Evolutionary conservation across 2,888 invertebrate genomes (phyloP).

Genomic region (Drosophila pullipes): DNA sequence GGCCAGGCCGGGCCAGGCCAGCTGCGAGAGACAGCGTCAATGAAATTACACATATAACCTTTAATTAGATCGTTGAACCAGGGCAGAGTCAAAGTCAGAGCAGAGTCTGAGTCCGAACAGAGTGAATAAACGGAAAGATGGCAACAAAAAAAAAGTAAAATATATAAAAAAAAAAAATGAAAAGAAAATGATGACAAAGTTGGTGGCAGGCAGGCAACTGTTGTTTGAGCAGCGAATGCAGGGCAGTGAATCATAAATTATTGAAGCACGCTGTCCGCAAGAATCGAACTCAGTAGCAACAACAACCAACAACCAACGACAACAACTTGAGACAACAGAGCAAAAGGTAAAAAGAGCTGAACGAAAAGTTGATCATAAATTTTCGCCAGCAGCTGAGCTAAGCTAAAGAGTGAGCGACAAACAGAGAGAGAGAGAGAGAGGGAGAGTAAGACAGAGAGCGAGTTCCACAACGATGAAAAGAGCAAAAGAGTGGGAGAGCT

Average conservation of each 20-base stretch:
- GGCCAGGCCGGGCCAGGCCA: constrained; percentile 19
- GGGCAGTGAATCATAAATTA: constrained; percentile 74
- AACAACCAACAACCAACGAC: constrained; percentile 16
- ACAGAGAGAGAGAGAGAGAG: neutral
- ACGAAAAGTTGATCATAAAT: constrained; percentile 26
- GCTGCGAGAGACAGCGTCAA: constrained; percentile 34
- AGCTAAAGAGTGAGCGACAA: neutral
- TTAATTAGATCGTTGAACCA: constrained; percentile 84
- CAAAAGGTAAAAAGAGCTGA: constrained; percentile 25
- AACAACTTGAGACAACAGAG: constrained; percentile 29
- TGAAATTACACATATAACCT: constrained; percentile 71
- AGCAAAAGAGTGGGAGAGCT: neutral
- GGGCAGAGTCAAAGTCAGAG: constrained; percentile 34
- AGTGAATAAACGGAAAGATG: constrained; percentile 8
- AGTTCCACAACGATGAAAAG: neutral
- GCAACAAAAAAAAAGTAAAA: neutral
- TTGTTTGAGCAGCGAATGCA: constrained; percentile 25
- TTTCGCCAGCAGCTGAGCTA: constrained; percentile 13
- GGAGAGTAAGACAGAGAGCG: neutral
- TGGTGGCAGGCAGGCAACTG: constrained; percentile 51
- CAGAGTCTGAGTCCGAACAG: constrained; percentile 17
- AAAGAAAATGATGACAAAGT: constrained; percentile 37
- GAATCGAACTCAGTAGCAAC: constrained; percentile 28
- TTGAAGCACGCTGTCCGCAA: constrained; percentile 58
- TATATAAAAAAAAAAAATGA: neutral